Percentiles rank a stretch among this genome's conserved stretches.
Evolutionary conservation across 2,113 vertebrate species (phyloP).

Genomic region (Marmota flaviventris): DNA sequence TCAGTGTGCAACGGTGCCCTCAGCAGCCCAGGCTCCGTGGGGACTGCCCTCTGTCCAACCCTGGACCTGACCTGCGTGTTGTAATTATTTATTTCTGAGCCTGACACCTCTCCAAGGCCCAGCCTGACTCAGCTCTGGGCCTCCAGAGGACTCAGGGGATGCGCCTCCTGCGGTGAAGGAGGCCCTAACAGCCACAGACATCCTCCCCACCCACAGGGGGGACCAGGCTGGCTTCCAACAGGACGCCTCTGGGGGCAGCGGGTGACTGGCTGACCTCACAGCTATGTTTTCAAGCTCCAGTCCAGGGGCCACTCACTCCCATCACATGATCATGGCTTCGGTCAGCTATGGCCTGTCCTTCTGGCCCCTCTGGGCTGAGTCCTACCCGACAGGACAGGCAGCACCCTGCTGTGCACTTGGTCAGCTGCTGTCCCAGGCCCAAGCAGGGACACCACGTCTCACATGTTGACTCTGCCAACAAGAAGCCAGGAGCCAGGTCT

Average conservation of each 20-base stretch:
- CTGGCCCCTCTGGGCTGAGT: neutral
- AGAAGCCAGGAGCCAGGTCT: neutral
- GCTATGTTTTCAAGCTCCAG: neutral
- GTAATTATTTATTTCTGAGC: neutral
- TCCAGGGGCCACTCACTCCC: neutral
- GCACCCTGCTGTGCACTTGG: neutral
- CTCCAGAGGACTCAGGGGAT: neutral
- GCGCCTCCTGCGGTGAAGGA: neutral
- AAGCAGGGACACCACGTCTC: accelerated
- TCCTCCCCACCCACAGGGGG: neutral
- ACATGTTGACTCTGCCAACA: accelerated
- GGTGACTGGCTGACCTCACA: neutral
- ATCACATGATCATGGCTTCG: accelerated
- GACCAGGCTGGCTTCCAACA: neutral
- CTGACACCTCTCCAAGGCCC: neutral
- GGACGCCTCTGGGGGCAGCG: neutral
- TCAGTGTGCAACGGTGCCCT: neutral
- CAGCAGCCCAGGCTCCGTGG: neutral
- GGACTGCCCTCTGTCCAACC: neutral
- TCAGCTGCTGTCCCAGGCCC: neutral
- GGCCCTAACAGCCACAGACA: accelerated
- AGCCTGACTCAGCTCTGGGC: neutral
- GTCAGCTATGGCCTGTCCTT: neutral
- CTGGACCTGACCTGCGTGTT: neutral
- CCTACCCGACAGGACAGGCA: neutral